phyloP scores from a whole-genome alignment of 2,113 vertebrate species.

The Numenius arquata region DNA sequence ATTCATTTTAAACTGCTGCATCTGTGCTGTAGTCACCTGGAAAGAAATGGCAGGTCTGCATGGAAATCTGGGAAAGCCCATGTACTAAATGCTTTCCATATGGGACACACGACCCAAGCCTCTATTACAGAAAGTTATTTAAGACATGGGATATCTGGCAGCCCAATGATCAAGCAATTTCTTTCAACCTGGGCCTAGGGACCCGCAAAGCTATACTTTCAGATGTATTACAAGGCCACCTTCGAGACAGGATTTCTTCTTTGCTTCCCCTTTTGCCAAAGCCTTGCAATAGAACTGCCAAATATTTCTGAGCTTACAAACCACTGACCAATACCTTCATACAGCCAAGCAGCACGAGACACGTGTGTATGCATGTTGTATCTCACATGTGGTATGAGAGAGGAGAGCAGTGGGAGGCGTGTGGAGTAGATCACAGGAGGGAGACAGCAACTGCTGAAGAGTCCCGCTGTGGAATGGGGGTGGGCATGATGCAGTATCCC shows the following conservation, averaged over 20 bases:
- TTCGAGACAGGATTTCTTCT: background rate
- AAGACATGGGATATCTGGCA: background rate
- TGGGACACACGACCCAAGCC: fast-evolving
- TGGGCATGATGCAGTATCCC: too few relatives aligned
- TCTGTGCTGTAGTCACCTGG: background rate
- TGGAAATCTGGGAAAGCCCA: background rate
- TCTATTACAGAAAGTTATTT: background rate
- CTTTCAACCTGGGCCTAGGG: background rate
- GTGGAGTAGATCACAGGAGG: background rate
- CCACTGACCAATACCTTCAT: background rate
- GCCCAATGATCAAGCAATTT: background rate
- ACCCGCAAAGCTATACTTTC: background rate
- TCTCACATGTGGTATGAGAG: background rate
- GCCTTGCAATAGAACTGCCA: background rate
- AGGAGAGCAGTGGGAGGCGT: fast-evolving
- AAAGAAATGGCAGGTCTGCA: background rate
- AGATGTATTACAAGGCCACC: too few relatives aligned
- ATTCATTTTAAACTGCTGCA: background rate
- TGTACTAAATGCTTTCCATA: background rate
- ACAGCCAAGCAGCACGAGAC: background rate
- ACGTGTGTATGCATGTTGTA: fast-evolving
- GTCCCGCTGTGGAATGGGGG: fast-evolving
- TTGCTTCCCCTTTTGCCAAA: background rate
- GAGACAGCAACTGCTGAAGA: fast-evolving
- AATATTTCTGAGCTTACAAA: background rate